Percentiles rank a stretch among this genome's conserved stretches.
Conservation (phyloP, 2,113 vertebrate species). For the Xiphophorus hellerii region DNA sequence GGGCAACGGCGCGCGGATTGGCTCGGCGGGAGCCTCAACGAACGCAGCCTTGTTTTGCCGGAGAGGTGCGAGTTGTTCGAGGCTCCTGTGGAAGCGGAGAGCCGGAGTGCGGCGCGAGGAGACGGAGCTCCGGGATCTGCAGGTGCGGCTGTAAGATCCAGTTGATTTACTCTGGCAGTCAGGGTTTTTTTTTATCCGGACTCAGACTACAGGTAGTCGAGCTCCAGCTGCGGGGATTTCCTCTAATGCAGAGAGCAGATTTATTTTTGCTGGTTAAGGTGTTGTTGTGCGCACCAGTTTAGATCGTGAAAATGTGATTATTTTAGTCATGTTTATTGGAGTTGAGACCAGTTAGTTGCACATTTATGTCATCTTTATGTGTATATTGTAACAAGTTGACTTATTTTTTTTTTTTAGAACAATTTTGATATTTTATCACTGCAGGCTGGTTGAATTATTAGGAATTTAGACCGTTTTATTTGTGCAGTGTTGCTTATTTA, state of each 20-base stretch:
- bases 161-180: constrained; percentile 67
- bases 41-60: constrained; percentile 73
- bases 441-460: background rate
- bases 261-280: background rate
- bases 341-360: background rate
- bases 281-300: background rate
- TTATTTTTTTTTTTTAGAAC: background rate
- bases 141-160: constrained; percentile 72
- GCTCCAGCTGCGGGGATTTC: constrained; percentile 10
- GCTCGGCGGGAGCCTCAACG: constrained; percentile 65
- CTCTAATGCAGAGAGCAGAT: background rate
- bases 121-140: constrained; percentile 68
- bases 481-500: background rate
- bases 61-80: constrained; percentile 71
- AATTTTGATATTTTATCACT: background rate
- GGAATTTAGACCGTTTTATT: background rate
- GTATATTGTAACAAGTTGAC: background rate
- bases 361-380: background rate
- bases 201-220: constrained; percentile 37
- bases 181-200: constrained; percentile 30
- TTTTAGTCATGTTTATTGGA: background rate
- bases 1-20: constrained; percentile 84
- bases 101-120: constrained; percentile 71
- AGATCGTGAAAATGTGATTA: background rate
- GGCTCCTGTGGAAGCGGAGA: constrained; percentile 72